Evolutionary conservation across 1,140 invertebrate genomes (phyloP), one percentile per base, ranked within the genome.

Genomic region (Pachyrhynchus sulphureomaculatus): DNA sequence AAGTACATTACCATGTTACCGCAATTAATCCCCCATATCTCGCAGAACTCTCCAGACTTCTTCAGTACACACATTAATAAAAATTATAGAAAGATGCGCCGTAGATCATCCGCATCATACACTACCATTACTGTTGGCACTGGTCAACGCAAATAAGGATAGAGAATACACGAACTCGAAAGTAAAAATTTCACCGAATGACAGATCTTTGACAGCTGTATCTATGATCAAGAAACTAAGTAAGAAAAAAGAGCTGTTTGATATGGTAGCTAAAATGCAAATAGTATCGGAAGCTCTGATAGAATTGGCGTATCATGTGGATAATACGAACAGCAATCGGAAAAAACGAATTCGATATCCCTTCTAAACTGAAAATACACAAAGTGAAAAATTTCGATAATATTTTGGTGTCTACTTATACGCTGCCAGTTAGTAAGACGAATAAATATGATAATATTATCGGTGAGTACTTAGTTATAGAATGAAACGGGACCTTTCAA

Each of bases 21-120:
- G 42, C 94, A 96, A 75, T 74, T 97, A 6, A 88, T 88, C 3
- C 92, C 93, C 0, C 84, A 92, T 42, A 82, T 96, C 42, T 86
- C 81, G 9, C 49, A 53, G 8, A 70, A 76, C 45, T 71, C 71
- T 10, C 72, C 75, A 44, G 75, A 76, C 44, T 64, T 65, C 47
- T 65, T 68, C 34, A 69, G 55, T n/a, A 48, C 64, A 20, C 41
- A 62, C 49, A 63, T 69, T 6, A 66, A 68, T 24, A 45, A 51
- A n/a, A 44, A 68, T 72, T 12, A 61, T 74, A 21, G 65, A 72
- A 48, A 67, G 59, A 49, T 74, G 71, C 51, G 66, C 66, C 6
- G 45, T 33, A 17, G 88, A 95, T 12, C 94, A 98, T 80, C 94
- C 94, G 0, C 88, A 95, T 77, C 94, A 98, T 67, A 87, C 89